Base-by-base conservation (phyloP, 2,797 vertebrate species). In the Octomys mimax region DNA sequence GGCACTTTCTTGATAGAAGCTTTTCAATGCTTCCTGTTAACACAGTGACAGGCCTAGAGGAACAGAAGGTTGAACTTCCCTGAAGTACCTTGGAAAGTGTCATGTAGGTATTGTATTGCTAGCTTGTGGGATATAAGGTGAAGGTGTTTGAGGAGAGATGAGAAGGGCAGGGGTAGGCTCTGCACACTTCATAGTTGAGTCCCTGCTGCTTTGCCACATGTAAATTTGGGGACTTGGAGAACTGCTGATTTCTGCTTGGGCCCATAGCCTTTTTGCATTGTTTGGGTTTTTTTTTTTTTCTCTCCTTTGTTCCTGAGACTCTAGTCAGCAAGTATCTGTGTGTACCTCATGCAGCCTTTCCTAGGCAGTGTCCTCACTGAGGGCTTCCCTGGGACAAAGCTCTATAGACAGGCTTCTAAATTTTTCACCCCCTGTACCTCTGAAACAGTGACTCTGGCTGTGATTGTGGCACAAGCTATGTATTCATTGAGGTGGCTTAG, bases 11-110 rank as follows among this genome's bases (percentile, higher is more conserved):
- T 83, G 33, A 42, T 54, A 19, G 4, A 66, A 61, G 39, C 54
- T 86, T 49, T 91, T 71, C 36, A 24, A 61, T 79, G 49, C 24
- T 95, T 85, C 42, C 36, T 91, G 26, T 78, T 91, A 92, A 92
- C 86, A 86, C 12, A 79, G 11, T n/a, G 57, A 62, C 8, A 42
- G 24, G 19, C 59, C 6, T 12, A 89, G 19, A 93, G 31, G 59
- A 49, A 68, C 49, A 89, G 39, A 59, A 54, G 57, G 71, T 96
- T 11, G 88, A 1, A n/a, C 18, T 28, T 10, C 0, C 54, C 6
- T 0, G 1, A 92, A 64, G 3, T 26, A 36, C 52, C 9, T 11
- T 21, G 18, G 83, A 49, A 73, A 87, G 62, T 13, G 52, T 62
- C 59, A 73, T 90, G 86, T 95, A 26, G 73, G 26, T 31, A 21